Conservation (phyloP, 2,888 invertebrate genomes). For the Andrena minutula region DNA sequence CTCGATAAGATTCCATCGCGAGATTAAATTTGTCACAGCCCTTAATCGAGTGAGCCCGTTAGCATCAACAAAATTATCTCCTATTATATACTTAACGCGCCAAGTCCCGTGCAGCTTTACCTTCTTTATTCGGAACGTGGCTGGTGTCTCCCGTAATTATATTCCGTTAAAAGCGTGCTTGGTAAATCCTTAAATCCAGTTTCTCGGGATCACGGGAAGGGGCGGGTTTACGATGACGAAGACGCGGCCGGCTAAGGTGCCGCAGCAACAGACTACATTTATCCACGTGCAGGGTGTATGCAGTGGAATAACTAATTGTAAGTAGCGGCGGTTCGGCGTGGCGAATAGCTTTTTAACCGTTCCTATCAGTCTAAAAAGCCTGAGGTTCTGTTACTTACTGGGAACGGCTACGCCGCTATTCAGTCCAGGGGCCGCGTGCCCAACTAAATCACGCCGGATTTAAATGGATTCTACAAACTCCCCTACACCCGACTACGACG, state of each 20-base stretch:
- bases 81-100: not conserved
- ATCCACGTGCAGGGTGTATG: slow-evolving; percentile 17
- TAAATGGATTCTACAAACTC: slow-evolving; percentile 83
- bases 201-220: slow-evolving; percentile 8
- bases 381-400: slow-evolving; percentile 75
- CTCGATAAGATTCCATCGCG: not conserved
- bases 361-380: slow-evolving; percentile 80
- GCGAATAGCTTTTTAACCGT: slow-evolving; percentile 77
- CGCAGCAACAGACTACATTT: slow-evolving; percentile 34
- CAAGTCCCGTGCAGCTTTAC: not conserved
- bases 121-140: not conserved
- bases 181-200: slow-evolving; percentile 35
- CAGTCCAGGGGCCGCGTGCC: slow-evolving; percentile 69
- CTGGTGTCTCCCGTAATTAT: slow-evolving; percentile 6
- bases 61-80: not conserved
- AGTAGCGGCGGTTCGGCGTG: slow-evolving; percentile 41
- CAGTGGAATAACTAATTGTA: slow-evolving; percentile 49
- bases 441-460: slow-evolving; percentile 83
- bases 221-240: slow-evolving; percentile 23
- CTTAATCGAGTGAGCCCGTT: not conserved
- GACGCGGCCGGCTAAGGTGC: slow-evolving; percentile 16
- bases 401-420: slow-evolving; percentile 50
- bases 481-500: slow-evolving; percentile 73
- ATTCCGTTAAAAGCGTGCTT: slow-evolving; percentile 31
- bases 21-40: not conserved